Evolutionary conservation across 2,888 invertebrate genomes (phyloP).

Genomic region (Athetis lepigone): DNA sequence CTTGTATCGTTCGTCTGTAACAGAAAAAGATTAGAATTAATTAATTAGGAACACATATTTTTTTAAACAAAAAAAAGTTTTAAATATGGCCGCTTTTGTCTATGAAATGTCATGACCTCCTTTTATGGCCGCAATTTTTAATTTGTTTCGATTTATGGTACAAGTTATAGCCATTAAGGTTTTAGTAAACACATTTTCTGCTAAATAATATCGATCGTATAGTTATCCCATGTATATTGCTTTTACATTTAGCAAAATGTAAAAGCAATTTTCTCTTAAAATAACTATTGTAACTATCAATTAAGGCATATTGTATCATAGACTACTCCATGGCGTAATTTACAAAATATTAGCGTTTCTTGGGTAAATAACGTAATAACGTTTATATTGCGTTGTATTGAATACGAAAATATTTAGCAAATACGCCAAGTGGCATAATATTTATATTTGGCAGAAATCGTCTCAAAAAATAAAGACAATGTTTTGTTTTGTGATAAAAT

Average conservation of each 20-base stretch:
- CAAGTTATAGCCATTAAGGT: not conserved
- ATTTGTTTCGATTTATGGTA: not conserved
- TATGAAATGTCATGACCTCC: not conserved
- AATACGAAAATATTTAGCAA: too few species aligned
- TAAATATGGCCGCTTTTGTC: not conserved
- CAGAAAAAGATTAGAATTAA: slow-evolving; percentile 65
- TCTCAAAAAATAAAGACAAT: not conserved
- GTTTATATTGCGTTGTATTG: too few species aligned
- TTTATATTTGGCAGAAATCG: not conserved
- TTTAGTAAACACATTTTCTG: not conserved
- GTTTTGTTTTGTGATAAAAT: slow-evolving; percentile 7
- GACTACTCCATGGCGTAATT: too few species aligned
- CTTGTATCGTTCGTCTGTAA: slow-evolving; percentile 94
- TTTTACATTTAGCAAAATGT: too few species aligned
- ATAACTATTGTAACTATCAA: too few species aligned
- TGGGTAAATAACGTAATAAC: too few species aligned
- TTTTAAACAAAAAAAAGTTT: not conserved
- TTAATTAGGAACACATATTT: slow-evolving; percentile 5
- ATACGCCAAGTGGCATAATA: too few species aligned
- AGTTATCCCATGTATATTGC: not conserved
- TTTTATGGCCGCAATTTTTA: not conserved
- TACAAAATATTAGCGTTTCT: too few species aligned
- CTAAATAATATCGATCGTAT: too few species aligned
- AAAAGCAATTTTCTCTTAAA: too few species aligned
- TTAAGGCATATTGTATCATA: too few species aligned